Evolutionary conservation across 2,797 vertebrate species (phyloP).

Genomic region (Setipinna tenuifilis): DNA sequence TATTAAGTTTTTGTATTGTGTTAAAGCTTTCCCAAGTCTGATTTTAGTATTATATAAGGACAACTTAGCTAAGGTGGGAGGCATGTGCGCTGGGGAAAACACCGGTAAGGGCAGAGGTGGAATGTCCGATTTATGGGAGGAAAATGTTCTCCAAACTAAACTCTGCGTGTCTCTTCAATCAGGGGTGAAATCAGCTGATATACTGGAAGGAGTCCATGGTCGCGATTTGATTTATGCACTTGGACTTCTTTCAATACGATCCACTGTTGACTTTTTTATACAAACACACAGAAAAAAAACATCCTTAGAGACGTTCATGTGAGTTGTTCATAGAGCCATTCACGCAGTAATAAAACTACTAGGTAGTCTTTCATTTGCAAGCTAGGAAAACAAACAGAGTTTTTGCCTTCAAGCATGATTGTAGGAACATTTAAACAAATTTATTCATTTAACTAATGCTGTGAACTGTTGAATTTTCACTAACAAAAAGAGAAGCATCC

Average conservation of each 20-base stretch:
- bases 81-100: too few species aligned
- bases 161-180: neutral
- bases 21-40: too few species aligned
- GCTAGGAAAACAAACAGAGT: neutral
- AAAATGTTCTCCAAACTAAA: neutral
- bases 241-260: neutral
- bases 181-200: neutral
- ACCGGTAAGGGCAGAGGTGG: neutral
- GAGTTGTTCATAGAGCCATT: neutral
- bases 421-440: neutral
- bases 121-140: neutral
- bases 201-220: slow-evolving; percentile 8
- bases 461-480: neutral
- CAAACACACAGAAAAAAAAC: neutral
- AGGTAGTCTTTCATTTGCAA: neutral
- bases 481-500: too few species aligned
- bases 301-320: neutral
- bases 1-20: too few species aligned
- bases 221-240: neutral
- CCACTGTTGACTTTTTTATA: neutral
- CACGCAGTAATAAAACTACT: neutral
- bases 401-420: neutral
- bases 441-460: neutral
- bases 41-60: too few species aligned
- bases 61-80: too few species aligned